Conservation (phyloP, 2,113 vertebrate genomes). For the Ctenodactylus gundi region DNA sequence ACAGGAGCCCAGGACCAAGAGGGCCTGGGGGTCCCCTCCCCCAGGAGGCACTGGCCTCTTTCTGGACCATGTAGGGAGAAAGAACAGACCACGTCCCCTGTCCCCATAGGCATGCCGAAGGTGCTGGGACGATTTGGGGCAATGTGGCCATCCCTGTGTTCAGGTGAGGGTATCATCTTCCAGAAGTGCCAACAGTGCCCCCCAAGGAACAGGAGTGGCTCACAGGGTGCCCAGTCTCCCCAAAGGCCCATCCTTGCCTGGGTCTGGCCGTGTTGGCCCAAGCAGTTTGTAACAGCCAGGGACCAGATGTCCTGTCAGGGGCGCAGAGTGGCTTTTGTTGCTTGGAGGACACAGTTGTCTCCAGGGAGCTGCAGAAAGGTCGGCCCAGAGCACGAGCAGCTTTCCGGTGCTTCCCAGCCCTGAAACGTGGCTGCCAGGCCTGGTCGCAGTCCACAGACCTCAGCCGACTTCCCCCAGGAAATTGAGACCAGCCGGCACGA, state of each 20-base stretch:
- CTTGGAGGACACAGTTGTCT: not conserved
- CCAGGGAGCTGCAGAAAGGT: not conserved
- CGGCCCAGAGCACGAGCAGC: not conserved
- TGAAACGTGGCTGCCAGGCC: not conserved
- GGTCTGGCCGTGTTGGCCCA: accelerated
- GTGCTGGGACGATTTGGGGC: not conserved
- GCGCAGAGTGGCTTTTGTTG: not conserved
- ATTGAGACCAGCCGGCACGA: not conserved
- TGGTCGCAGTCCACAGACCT: not conserved
- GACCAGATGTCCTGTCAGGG: not conserved
- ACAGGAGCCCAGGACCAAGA: accelerated
- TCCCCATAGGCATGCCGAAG: too few relatives aligned
- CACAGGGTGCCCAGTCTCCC: not conserved
- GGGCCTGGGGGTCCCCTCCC: not conserved
- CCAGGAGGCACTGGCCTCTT: not conserved
- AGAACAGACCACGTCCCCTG: not conserved
- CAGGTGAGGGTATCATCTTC: not conserved
- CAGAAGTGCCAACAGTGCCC: not conserved
- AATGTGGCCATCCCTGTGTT: accelerated
- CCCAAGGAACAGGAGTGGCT: not conserved
- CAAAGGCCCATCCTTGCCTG: too few relatives aligned
- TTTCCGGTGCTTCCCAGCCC: not conserved
- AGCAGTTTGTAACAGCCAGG: not conserved
- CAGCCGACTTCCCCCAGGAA: not conserved
- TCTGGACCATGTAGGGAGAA: accelerated